Evolutionary conservation across 2,113 vertebrate genomes (phyloP), one percentile per base, ranked within the genome.

Genomic region (Zeus faber): DNA sequence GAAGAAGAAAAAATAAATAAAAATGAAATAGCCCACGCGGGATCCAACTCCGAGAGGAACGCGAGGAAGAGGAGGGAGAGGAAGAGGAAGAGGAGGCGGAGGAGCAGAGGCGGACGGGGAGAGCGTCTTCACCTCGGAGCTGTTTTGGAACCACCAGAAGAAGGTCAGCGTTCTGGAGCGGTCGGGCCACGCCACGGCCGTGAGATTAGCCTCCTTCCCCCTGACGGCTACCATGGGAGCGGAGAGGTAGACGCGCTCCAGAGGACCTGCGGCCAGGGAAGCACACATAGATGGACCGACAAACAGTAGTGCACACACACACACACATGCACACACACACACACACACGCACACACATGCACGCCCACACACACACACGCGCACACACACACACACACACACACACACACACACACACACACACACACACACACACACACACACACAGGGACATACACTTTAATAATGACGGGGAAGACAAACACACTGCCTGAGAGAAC

Each of bases 71-170:
- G 18, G 1, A 40, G 9, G 23, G 35, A 45, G 48, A 44, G 11
- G 11, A 37, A 39, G 49, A 35, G 45, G 43, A 41, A 47, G 31
- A 33, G 14, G 20, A 21, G 54, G 27, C 5, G 27, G 46, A 24
- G 5, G 40, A 31, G 54, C n/a, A 18, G 6, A 24, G 40, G 16
- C 8, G 40, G 40, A 37, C 16, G 39, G 13, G 14, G 39, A 18
- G 13, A 17, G 16, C 16, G 40, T n/a, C 54, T 80, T 23, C 87
- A 98, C 96, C 95, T 98, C 97, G 0, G 93, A 95, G 85, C 84
- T 95, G 77, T 97, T 98, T 55, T 92, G 93, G 60, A 98, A 91
- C 96, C 96, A 98, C 96, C 96, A 98, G 87, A 97, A 98, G 69
- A 93, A 97, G 55, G 93, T 94, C 22, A 95, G 77, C 0, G 92